Evolutionary conservation across 2,113 vertebrate genomes (phyloP), one percentile per base, ranked within the genome.

Genomic region (Hemichromis elongatus): DNA sequence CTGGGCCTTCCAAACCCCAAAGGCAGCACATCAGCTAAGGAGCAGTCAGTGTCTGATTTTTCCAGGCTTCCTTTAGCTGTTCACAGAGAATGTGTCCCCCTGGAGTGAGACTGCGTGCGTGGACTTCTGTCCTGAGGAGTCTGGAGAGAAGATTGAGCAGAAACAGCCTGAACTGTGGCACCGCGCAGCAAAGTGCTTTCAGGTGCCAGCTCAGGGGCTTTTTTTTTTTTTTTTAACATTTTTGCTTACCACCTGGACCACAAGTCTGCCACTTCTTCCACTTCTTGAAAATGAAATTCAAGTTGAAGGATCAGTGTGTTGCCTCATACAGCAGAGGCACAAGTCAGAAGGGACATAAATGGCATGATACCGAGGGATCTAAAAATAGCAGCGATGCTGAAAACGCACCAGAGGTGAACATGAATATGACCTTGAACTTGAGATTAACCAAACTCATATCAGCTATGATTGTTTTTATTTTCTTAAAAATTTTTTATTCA

Each of bases 151-250:
- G 9, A 18, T 5, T 73, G 24, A 73, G 42, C 42, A 50, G 4
- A 73, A 73, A 50, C 42, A 50, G 42, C 3, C 2, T 1, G 40
- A 50, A 50, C 68, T 50, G 6, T 30, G 24, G 24, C 18, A n/a
- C n/a, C n/a, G 37, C 1, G 1, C 42, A 73, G 24, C 1, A 19
- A 45, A 45, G 40, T 73, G 9, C 68, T 50, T 4, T 26, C 42
- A 42, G 40, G 42, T 73, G 14, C 0, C 68, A 11, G 68, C 68
- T 19, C 40, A 73, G 40, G 40, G 21, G 66, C 14, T 3, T 45
- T n/a, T n/a, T n/a, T n/a, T n/a, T n/a, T n/a, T n/a, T n/a, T 16
- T 45, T 45, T 70, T 14, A 45, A 42, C 1, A 0, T 0, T 6
- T 70, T 45, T 10, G 21, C 40, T 70, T 40, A 70, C 3, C 40